Evolutionary conservation across 2,888 invertebrate species (phyloP).

Genomic region (Allygus modestus): DNA sequence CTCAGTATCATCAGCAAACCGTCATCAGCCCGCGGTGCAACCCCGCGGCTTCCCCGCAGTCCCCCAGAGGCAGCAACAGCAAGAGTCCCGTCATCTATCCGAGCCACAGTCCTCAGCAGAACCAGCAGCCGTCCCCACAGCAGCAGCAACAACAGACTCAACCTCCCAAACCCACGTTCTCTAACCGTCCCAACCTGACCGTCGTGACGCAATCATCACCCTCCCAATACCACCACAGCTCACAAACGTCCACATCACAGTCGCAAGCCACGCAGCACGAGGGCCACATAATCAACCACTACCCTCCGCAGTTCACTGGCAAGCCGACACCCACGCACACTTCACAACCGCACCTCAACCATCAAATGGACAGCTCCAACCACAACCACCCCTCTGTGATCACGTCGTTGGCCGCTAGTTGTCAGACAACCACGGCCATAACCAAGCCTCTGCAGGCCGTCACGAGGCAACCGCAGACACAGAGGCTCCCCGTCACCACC

Average conservation of each 20-base stretch:
- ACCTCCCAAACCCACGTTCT: conserved; percentile 64
- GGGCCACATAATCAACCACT: conserved; percentile 43
- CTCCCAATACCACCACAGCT: conserved; percentile 4
- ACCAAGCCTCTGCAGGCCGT: conserved; percentile 58
- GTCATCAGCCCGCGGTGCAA: conserved; percentile 68
- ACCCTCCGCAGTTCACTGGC: conserved; percentile 17
- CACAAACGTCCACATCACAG: conserved; percentile 38
- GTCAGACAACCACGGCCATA: conserved; percentile 56
- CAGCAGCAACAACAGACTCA: conserved; percentile 61
- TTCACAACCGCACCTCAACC: conserved; percentile 52
- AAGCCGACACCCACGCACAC: conserved; percentile 8
- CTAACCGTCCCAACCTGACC: conserved; percentile 71
- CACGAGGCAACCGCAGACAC: conserved; percentile 47
- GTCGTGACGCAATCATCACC: conserved; percentile 69
- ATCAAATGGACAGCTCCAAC: conserved; percentile 48
- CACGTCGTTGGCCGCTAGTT: conserved; percentile 62
- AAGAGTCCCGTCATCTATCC: conserved; percentile 62
- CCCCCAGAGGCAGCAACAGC: conserved; percentile 58
- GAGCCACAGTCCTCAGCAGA: conserved; percentile 57
- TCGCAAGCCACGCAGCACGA: conserved; percentile 32
- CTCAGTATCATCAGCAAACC: conserved; percentile 60
- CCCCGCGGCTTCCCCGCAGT: conserved; percentile 56
- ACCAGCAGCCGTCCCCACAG: conserved; percentile 52
- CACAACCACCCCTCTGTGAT: conserved; percentile 62
- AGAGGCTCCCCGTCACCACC: conserved; percentile 7